A percentile compares a stretch with the other conserved stretches of the same genome.
Conservation (phyloP, 2,797 vertebrate genomes). For the Poeciliopsis infans region DNA sequence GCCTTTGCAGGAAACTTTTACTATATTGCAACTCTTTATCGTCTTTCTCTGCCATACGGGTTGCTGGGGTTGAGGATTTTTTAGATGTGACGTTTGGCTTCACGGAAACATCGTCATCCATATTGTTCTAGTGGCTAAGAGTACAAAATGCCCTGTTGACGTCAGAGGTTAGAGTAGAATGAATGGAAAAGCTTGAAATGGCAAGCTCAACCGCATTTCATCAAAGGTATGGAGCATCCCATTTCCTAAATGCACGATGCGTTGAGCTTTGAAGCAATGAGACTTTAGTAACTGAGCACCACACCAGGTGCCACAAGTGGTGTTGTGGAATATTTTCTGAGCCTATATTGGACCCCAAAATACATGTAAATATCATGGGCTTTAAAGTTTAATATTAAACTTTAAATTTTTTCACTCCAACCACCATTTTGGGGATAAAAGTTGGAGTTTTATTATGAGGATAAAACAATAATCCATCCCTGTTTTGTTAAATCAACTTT, state of each 20-base stretch:
- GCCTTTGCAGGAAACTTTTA: slow-evolving; percentile 37
- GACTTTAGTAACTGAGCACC: background rate
- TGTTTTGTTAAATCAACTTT: background rate
- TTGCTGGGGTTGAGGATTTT: slow-evolving; percentile 35
- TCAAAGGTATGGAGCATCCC: background rate
- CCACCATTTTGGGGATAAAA: background rate
- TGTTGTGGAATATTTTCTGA: background rate
- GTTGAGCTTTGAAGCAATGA: background rate
- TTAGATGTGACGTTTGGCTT: slow-evolving; percentile 34
- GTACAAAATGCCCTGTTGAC: background rate
- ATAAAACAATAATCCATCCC: background rate
- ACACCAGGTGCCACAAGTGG: background rate
- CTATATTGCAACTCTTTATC: slow-evolving; percentile 47
- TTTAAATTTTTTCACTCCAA: background rate
- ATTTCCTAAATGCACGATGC: background rate
- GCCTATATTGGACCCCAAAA: background rate
- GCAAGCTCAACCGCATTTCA: background rate
- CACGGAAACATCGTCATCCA: slow-evolving; percentile 22
- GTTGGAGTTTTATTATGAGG: background rate
- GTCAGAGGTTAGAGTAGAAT: background rate
- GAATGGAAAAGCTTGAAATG: background rate
- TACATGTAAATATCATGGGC: background rate
- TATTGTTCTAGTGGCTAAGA: background rate
- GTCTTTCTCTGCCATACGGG: slow-evolving; percentile 33
- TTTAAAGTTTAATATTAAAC: background rate